phyloP scores from a whole-genome alignment of 2,888 invertebrate genomes.

The Dasypolia templi region DNA sequence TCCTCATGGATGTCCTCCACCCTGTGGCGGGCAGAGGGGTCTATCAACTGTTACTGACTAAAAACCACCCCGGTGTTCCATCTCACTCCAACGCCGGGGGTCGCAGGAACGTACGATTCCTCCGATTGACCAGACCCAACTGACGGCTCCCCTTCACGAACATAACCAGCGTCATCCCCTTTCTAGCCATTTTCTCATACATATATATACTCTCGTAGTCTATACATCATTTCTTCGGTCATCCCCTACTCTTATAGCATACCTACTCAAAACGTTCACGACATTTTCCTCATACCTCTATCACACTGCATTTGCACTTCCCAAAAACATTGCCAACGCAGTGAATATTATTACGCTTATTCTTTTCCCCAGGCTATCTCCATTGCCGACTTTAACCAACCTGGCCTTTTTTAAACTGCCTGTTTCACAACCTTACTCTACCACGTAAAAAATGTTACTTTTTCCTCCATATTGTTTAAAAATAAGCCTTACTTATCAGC shows the following conservation, averaged over 20 bases:
- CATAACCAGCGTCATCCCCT: no score
- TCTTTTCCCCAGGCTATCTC: neutral
- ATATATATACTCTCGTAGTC: no score
- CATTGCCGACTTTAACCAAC: neutral
- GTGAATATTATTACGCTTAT: neutral
- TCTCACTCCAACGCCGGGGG: no score
- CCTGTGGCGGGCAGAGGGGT: no score
- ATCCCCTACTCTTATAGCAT: neutral
- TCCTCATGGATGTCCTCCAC: no score
- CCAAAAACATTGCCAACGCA: neutral
- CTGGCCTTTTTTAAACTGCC: neutral
- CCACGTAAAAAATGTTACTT: conserved; percentile 2
- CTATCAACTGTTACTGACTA: no score
- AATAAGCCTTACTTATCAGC: conserved; percentile 36
- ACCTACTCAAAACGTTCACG: neutral
- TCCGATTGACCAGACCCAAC: no score
- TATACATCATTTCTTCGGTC: neutral
- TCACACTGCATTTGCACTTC: neutral
- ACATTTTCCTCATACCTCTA: neutral
- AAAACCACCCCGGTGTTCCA: no score
- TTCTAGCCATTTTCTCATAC: neutral
- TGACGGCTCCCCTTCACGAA: no score
- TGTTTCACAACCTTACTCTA: neutral
- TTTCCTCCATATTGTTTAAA: conserved; percentile 27
- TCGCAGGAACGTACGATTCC: no score